A percentile compares a stretch with the other conserved stretches of the same genome.
Conservation (phyloP, 2,888 invertebrate species). For the Eristalinus aeneus region DNA sequence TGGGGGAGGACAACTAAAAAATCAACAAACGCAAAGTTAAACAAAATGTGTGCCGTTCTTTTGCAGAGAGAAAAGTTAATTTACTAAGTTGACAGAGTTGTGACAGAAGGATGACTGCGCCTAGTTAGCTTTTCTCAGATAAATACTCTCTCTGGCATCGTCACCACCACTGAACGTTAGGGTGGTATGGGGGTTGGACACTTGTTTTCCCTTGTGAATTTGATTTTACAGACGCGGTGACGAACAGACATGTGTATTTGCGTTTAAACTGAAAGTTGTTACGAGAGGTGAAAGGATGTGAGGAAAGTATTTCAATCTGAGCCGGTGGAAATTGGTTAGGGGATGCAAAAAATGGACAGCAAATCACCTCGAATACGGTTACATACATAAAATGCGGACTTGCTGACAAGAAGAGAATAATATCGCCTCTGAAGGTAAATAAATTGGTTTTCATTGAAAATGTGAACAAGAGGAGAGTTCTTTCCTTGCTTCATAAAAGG, state of each 20-base stretch:
- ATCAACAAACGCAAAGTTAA: neutral
- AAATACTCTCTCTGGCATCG: slow-evolving; percentile 15
- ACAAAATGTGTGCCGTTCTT: neutral
- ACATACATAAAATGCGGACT: neutral
- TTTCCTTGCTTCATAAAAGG: neutral
- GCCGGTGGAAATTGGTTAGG: neutral
- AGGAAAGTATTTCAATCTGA: neutral
- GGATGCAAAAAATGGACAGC: neutral
- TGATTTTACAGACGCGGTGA: slow-evolving; percentile 28
- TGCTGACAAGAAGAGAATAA: neutral
- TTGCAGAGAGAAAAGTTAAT: slow-evolving; percentile 35
- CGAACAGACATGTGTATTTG: slow-evolving; percentile 17
- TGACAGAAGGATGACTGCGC: slow-evolving; percentile 16
- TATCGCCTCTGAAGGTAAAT: neutral
- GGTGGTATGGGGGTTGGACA: slow-evolving; percentile 2
- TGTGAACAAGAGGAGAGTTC: slow-evolving; percentile 13
- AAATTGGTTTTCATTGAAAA: slow-evolving; percentile 8
- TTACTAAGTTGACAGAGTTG: slow-evolving; percentile 44
- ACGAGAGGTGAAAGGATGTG: neutral
- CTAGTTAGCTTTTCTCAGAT: slow-evolving; percentile 52
- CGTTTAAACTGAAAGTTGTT: slow-evolving; percentile 20
- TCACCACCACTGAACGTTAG: neutral
- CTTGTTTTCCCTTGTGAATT: neutral
- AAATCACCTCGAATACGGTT: neutral
- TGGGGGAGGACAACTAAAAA: slow-evolving; percentile 3